Base-by-base conservation (phyloP, 2,888 invertebrate genomes). In the Microdon myrmicae region DNA sequence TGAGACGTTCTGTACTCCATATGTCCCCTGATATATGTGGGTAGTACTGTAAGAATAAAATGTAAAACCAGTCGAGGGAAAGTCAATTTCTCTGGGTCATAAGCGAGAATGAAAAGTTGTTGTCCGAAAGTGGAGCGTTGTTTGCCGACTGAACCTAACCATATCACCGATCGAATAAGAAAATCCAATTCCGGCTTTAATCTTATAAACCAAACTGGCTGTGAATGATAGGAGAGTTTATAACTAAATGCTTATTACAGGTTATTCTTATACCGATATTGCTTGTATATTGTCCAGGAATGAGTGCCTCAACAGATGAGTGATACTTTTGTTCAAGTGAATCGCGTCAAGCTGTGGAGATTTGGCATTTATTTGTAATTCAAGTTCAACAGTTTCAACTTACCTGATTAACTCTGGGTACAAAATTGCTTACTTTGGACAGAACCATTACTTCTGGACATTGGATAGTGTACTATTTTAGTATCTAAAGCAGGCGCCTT, bases 41-140 rank as follows among this genome's bases (percentile, higher is more conserved):
- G 82, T 1, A 85, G 79, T 37, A 85, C 79, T 23, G 83, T 83
- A 13, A 87, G 77, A 0, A 85, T 76, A 73, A 85, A 82, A 70
- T 88, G 88, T 71, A 89, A 81, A 37, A 82, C 76, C 25, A 87
- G 77, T 71, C 88, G 86, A 16, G 82, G 81, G 13, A 74, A 75
- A 0, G 85, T 83, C 38, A 90, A 81, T 68, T 82, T 79, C 8
- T 83, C 81, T n/a, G 84, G 81, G 45, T 83, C 84, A 74, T 94
- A 94, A 68, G 87, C 86, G 23, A 94, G 81, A 23, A 89, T 88
- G 4, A 95, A 79, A 72, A 94, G 82, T 70, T 90, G 87, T 74
- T 95, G 94, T 0, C 94, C 94, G 82, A 94, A 90, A 7, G 92
- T 90, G 4, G 86, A 82, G 68, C 85, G 85, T 51, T 85, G 83